Percentiles rank a stretch among this genome's conserved stretches.
Evolutionary conservation across 2,113 vertebrate genomes (phyloP).

Genomic region (Macrotis lagotis): DNA sequence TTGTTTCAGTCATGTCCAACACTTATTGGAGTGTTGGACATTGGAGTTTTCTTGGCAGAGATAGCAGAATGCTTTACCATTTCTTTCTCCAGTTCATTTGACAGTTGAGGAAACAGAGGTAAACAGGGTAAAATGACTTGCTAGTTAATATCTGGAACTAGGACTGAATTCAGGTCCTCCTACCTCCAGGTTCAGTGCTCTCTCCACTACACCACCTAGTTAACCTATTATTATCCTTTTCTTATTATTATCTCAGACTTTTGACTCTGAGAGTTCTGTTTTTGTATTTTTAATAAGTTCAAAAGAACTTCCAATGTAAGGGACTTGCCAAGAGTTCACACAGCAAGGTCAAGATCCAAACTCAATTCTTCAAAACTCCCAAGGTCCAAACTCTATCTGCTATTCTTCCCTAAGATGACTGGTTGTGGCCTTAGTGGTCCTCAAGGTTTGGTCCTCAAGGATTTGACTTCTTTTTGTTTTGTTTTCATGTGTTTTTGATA

Average conservation of each 20-base stretch:
- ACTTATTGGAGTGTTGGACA: too few relatives aligned
- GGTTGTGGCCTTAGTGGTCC: not conserved
- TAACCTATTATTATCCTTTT: not conserved
- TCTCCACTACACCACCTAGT: too few relatives aligned
- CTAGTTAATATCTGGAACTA: not conserved
- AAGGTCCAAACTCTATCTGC: too few relatives aligned
- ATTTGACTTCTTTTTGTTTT: not conserved
- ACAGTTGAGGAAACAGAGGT: not conserved
- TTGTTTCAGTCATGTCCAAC: too few relatives aligned
- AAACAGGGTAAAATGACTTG: not conserved
- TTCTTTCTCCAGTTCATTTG: not conserved
- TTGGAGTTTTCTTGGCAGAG: too few relatives aligned
- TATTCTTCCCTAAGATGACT: too few relatives aligned
- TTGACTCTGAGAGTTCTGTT: not conserved
- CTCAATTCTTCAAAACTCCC: too few relatives aligned
- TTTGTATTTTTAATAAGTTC: too few relatives aligned
- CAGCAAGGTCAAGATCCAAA: too few relatives aligned
- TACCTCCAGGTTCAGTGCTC: too few relatives aligned
- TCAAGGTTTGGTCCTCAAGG: not conserved
- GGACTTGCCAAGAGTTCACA: not conserved
- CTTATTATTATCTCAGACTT: not conserved
- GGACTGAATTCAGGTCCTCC: too few relatives aligned
- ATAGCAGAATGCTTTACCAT: too few relatives aligned
- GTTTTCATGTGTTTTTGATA: not conserved
- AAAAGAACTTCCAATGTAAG: not conserved